A percentile compares a stretch with the other conserved stretches of the same genome.
Conservation (phyloP, 2,113 vertebrate genomes). For the Penelope pileata region DNA sequence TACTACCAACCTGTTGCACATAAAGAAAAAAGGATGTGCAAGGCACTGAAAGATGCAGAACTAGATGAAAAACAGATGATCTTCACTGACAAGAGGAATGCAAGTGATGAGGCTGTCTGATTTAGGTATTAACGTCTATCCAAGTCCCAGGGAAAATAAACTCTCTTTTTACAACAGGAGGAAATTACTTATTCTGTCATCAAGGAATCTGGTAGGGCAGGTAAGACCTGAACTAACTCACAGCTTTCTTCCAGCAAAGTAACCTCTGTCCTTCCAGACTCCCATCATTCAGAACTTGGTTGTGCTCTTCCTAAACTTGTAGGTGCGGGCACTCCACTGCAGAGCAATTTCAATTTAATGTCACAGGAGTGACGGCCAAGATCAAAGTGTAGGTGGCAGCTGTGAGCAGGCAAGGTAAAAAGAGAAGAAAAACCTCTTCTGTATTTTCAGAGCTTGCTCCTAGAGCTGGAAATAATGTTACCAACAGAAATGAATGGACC, state of each 20-base stretch:
- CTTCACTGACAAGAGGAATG: background rate
- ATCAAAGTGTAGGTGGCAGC: background rate
- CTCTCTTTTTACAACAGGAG: background rate
- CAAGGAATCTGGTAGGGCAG: background rate
- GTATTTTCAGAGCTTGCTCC: background rate
- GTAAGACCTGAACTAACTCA: background rate
- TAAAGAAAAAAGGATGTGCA: background rate
- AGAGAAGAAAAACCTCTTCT: fast-evolving
- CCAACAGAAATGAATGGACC: background rate
- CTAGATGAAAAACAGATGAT: background rate
- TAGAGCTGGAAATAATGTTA: background rate
- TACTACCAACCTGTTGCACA: background rate
- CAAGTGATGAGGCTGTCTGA: background rate
- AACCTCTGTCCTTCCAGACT: background rate
- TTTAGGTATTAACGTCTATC: background rate
- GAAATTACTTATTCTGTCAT: background rate
- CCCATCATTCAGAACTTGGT: background rate
- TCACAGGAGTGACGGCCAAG: background rate
- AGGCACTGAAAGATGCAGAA: background rate
- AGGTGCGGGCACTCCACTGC: background rate
- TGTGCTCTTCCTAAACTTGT: background rate
- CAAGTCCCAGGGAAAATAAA: background rate
- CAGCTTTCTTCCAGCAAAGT: background rate
- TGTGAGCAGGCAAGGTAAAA: background rate
- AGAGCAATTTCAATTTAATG: background rate